These are phyloP conservation scores for Cephalopholis sonnerati DNA, from an alignment of 2,113 vertebrate genomes.

Conservation along the genomic window DNA sequence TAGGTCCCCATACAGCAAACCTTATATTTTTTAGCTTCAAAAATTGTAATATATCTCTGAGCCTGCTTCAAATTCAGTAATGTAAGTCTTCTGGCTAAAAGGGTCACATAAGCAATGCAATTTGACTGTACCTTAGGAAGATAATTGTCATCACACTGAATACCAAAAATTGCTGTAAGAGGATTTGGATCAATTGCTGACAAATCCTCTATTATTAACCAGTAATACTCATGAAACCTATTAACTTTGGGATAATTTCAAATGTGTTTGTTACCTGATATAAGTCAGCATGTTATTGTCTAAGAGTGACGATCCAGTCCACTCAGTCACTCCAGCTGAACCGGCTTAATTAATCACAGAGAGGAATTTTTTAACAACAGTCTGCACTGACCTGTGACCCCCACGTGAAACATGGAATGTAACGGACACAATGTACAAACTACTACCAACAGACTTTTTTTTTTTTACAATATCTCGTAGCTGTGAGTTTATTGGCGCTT, in stretches of 20 bases:
- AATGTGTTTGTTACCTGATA: not conserved
- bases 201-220: not conserved
- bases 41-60: no score
- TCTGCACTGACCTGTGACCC: conserved; percentile 40
- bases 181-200: no score
- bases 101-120: no score
- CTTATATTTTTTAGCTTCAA: no score
- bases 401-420: conserved; percentile 26
- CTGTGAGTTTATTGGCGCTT: conserved; percentile 64
- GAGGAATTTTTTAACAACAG: conserved; percentile 10
- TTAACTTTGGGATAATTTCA: not conserved
- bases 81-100: no score
- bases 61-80: no score
- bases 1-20: no score
- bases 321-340: not conserved
- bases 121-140: no score
- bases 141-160: no score
- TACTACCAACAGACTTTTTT: conserved; percentile 2
- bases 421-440: conserved; percentile 30
- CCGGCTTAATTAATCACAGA: conserved; percentile 43
- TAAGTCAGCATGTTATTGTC: not conserved
- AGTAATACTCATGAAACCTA: not conserved
- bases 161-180: no score
- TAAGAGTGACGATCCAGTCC: conserved; percentile 1
- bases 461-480: conserved; percentile 38